These are phyloP conservation scores for Orbicella faveolata DNA, from an alignment of 64 coral and sea anemone genomes.

Conservation along the genomic window DNA sequence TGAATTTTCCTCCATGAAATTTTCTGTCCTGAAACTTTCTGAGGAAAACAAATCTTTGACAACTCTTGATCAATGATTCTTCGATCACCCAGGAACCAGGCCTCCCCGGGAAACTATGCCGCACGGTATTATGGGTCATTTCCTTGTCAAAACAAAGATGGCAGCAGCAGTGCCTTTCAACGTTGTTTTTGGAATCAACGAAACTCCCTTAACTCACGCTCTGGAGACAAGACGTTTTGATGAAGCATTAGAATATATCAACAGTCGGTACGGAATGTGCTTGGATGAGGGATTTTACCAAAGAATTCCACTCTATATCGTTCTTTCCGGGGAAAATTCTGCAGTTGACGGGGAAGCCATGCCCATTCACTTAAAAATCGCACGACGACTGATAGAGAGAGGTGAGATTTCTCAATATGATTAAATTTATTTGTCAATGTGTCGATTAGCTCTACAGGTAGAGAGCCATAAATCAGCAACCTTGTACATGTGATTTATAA, in stretches of 20 bases:
- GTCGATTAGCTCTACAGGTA: no score
- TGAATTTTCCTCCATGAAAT: not conserved
- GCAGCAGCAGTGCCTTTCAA: constrained; percentile 75
- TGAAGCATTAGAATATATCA: constrained; percentile 71
- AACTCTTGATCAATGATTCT: not conserved
- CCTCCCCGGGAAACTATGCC: not conserved
- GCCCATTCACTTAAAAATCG: constrained; percentile 84
- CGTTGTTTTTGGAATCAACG: constrained; percentile 80
- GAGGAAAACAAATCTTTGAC: not conserved
- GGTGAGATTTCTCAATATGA: constrained; percentile 26
- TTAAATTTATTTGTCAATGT: no score
- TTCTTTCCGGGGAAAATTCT: constrained; percentile 80
- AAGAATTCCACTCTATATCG: constrained; percentile 79
- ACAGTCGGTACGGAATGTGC: constrained; percentile 68
- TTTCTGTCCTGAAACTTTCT: not conserved
- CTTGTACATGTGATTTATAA: no score
- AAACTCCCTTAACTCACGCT: constrained; percentile 83
- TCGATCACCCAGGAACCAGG: not conserved
- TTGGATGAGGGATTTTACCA: constrained; percentile 86
- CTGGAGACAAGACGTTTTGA: constrained; percentile 76
- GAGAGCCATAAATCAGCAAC: no score
- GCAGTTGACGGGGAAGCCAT: constrained; percentile 61
- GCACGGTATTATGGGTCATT: not conserved
- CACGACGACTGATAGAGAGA: constrained; percentile 81
- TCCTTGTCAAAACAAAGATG: constrained; percentile 41